Percentiles rank a stretch among this genome's conserved stretches.
Evolutionary conservation across 1,140 invertebrate species (phyloP).

Genomic region (Aleiodes sp.): DNA sequence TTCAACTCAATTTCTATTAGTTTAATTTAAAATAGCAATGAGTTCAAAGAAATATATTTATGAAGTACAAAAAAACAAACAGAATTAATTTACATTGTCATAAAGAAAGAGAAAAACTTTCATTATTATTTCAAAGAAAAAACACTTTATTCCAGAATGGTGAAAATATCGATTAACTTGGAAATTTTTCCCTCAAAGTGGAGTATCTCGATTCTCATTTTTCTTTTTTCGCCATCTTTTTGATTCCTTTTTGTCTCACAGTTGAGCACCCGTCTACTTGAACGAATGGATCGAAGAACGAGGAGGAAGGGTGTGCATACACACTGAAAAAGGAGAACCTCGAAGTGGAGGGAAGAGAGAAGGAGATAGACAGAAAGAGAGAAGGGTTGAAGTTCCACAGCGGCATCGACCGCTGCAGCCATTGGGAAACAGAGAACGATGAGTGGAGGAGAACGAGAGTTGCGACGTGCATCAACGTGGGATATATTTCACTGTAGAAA

Average conservation of each 20-base stretch:
- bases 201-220: not conserved
- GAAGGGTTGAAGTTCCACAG: not conserved
- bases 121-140: not conserved
- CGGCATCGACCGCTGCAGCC: not conserved
- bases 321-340: too few species aligned
- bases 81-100: too few species aligned
- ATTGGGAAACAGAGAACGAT: not conserved
- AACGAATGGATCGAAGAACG: conserved; percentile 3
- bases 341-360: too few species aligned
- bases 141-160: not conserved
- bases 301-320: too few species aligned
- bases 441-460: not conserved
- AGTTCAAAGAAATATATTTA: too few species aligned
- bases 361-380: not conserved
- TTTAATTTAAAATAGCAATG: too few species aligned
- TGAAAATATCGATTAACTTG: not conserved
- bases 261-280: not conserved
- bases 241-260: not conserved
- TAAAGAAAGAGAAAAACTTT: too few species aligned
- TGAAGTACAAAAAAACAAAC: too few species aligned
- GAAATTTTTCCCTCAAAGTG: not conserved
- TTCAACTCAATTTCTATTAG: too few species aligned
- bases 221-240: too few species aligned
- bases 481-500: conserved; percentile 1
- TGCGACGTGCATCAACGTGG: not conserved